Conservation (phyloP, 2,888 invertebrate genomes). For the Drosophila fulvimacula region DNA sequence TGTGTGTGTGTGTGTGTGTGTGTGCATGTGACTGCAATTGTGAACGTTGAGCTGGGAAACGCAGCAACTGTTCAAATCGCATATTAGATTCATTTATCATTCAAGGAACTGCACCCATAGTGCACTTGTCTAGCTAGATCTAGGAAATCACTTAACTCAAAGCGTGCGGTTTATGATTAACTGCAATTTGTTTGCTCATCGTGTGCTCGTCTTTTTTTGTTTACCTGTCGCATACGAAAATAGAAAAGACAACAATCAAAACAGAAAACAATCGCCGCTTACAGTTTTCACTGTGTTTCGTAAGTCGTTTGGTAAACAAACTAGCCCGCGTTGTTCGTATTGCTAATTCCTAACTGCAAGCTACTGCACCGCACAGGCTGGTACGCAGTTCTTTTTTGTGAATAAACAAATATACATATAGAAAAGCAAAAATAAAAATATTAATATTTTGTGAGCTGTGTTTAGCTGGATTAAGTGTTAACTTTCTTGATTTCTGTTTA, state of each 20-base stretch:
- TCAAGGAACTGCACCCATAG: slow-evolving; percentile 12
- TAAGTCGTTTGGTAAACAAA: slow-evolving; percentile 35
- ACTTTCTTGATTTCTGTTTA: not conserved
- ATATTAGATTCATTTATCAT: slow-evolving; percentile 39
- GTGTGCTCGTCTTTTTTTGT: slow-evolving; percentile 24
- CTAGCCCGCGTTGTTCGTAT: not conserved
- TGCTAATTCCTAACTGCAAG: slow-evolving; percentile 7
- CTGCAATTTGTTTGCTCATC: slow-evolving; percentile 20
- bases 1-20: not conserved
- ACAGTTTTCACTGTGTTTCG: slow-evolving; percentile 18
- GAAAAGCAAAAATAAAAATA: not conserved
- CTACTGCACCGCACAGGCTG: not conserved
- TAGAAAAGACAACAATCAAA: not conserved
- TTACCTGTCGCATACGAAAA: slow-evolving; percentile 19
- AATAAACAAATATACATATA: not conserved
- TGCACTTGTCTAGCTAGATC: slow-evolving; percentile 17
- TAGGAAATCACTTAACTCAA: slow-evolving; percentile 5
- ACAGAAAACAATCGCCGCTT: slow-evolving; percentile 17
- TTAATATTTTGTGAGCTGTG: not conserved
- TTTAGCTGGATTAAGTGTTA: not conserved
- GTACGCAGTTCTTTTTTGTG: slow-evolving; percentile 5
- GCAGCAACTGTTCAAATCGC: slow-evolving; percentile 57
- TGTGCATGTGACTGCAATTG: not conserved
- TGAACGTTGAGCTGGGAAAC: slow-evolving; percentile 41
- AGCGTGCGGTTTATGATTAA: slow-evolving; percentile 12